Evolutionary conservation across 1,140 invertebrate genomes (phyloP).

Genomic region (Laodelphax striatellus): DNA sequence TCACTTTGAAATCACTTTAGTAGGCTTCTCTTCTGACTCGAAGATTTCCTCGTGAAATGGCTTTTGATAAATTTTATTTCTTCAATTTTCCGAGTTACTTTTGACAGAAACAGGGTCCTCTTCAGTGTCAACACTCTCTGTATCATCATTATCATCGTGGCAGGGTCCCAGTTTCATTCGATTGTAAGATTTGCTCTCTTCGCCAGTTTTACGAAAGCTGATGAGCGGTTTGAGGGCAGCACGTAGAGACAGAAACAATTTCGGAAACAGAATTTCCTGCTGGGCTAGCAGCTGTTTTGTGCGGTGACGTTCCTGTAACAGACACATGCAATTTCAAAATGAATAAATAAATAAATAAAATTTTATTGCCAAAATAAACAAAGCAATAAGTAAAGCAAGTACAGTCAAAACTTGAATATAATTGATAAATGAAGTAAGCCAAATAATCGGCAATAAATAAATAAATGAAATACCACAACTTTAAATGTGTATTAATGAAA

Average conservation of each 20-base stretch:
- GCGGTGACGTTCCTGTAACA: slow-evolving; percentile 46
- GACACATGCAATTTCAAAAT: slow-evolving; percentile 1
- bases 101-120: slow-evolving; percentile 6
- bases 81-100: too few relatives aligned
- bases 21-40: too few relatives aligned
- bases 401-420: too few relatives aligned
- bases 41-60: too few relatives aligned
- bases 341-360: background rate
- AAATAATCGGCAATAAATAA: too few relatives aligned
- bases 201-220: slow-evolving; percentile 41
- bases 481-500: too few relatives aligned
- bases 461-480: too few relatives aligned
- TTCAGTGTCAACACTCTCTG: slow-evolving; percentile 8
- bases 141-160: background rate
- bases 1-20: too few relatives aligned
- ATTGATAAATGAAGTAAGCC: too few relatives aligned
- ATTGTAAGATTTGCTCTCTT: slow-evolving; percentile 28
- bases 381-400: too few relatives aligned
- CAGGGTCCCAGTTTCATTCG: background rate
- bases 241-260: slow-evolving; percentile 52
- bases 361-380: background rate
- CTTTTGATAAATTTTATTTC: too few relatives aligned
- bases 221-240: slow-evolving; percentile 57
- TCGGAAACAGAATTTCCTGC: slow-evolving; percentile 64
- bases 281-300: slow-evolving; percentile 58